Evolutionary conservation across 2,113 vertebrate genomes (phyloP).

Genomic region (Plectropomus leopardus): DNA sequence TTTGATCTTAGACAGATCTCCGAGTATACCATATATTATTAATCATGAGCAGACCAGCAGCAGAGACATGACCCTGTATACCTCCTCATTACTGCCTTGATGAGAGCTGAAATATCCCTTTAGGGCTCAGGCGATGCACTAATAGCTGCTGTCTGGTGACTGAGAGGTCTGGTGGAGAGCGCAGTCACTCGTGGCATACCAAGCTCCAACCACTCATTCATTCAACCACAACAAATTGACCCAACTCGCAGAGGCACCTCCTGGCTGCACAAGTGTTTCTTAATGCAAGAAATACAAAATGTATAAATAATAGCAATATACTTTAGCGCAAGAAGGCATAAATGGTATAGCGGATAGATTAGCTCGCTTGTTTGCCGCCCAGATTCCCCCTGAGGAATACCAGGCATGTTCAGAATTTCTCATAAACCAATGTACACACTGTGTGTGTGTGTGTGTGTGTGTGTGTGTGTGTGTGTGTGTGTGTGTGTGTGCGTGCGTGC

Average conservation of each 20-base stretch:
- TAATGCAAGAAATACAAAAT: conserved; percentile 24
- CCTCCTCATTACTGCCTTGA: conserved; percentile 66
- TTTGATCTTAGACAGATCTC: conserved; percentile 27
- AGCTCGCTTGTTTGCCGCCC: background rate
- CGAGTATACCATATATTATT: conserved; percentile 53
- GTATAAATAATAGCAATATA: conserved; percentile 47
- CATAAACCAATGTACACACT: background rate
- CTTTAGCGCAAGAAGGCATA: conserved; percentile 14
- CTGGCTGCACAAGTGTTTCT: conserved; percentile 28
- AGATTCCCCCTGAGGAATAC: background rate
- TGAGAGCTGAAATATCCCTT: conserved; percentile 60
- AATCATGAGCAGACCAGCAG: conserved; percentile 44
- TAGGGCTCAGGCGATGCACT: conserved; percentile 40
- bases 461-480: background rate
- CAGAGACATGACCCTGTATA: conserved; percentile 51
- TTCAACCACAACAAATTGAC: conserved; percentile 58
- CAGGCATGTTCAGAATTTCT: background rate
- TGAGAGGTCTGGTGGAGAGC: conserved; percentile 36
- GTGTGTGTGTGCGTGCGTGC: background rate
- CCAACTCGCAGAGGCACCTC: conserved; percentile 42
- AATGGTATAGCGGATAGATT: conserved; percentile 7
- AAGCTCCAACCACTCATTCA: conserved; percentile 46
- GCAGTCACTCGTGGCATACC: conserved; percentile 41
- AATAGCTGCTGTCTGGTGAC: conserved; percentile 65
- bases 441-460: background rate